Percentiles rank a stretch among this genome's conserved stretches.
These are phyloP conservation scores for Eurosta solidaginis DNA, from an alignment of 1,140 invertebrate genomes.

Conservation along the genomic window DNA sequence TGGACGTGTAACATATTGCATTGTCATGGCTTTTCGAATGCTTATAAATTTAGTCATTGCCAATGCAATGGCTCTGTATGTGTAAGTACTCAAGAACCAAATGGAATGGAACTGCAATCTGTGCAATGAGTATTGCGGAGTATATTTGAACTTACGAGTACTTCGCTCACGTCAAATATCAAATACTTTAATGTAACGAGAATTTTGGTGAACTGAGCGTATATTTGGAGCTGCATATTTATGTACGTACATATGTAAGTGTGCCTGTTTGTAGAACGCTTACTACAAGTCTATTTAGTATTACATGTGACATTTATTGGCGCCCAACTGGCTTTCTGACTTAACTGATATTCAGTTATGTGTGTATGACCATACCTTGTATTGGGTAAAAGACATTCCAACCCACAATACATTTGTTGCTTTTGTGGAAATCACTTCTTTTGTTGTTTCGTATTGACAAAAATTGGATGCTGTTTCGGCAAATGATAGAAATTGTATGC, in stretches of 20 bases:
- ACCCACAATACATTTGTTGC: not conserved
- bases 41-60: constrained; percentile 17
- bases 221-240: not conserved
- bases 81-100: not conserved
- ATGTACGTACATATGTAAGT: not conserved
- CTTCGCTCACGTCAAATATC: not conserved
- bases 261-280: not conserved
- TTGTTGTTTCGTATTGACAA: not conserved
- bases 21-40: not conserved
- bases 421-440: not conserved
- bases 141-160: constrained; percentile 11
- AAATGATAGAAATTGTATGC: not conserved
- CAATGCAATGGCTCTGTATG: constrained; percentile 8
- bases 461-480: not conserved
- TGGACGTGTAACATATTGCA: not conserved
- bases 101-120: not conserved
- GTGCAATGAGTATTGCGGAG: not conserved
- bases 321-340: not conserved
- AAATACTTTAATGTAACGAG: not conserved
- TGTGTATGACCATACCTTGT: not conserved
- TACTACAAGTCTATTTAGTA: constrained; percentile 23
- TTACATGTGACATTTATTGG: constrained; percentile 17
- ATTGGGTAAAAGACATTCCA: no score
- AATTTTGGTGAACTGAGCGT: not conserved
- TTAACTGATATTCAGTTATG: not conserved